phyloP scores from a whole-genome alignment of 2,113 vertebrate species.

The Indicator maculatus region DNA sequence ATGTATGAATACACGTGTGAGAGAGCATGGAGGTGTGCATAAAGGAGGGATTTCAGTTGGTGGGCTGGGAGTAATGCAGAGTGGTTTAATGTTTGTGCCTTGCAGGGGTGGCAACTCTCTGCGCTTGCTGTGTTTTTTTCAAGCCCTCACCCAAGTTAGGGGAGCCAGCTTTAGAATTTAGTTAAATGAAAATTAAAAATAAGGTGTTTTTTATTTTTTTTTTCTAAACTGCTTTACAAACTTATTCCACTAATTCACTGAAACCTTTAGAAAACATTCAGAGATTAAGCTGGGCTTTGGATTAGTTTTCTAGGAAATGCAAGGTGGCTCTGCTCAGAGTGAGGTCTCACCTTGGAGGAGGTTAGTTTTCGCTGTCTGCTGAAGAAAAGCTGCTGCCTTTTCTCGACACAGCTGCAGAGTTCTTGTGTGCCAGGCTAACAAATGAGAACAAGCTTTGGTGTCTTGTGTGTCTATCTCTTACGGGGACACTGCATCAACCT shows the following conservation, averaged over 20 bases:
- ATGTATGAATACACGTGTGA: accelerated
- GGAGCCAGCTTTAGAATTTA: background rate
- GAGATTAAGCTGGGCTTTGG: background rate
- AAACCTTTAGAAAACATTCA: background rate
- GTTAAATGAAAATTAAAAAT: accelerated
- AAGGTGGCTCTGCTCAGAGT: accelerated
- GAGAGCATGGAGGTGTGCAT: background rate
- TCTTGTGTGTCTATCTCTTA: accelerated
- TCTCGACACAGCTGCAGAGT: accelerated
- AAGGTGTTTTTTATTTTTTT: background rate
- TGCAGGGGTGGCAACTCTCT: background rate
- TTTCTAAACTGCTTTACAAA: background rate
- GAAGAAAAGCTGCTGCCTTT: too few species aligned
- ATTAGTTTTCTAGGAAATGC: accelerated
- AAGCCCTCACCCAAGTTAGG: accelerated
- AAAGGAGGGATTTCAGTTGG: background rate
- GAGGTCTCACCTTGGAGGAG: accelerated
- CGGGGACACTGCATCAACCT: accelerated
- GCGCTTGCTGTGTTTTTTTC: background rate
- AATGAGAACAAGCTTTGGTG: background rate
- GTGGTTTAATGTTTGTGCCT: background rate
- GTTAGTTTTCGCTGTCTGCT: background rate
- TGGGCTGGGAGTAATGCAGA: background rate
- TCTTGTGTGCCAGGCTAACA: accelerated
- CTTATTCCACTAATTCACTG: background rate